Base-by-base conservation (phyloP, 2,888 invertebrate genomes). In the Lydus trimaculatus region DNA sequence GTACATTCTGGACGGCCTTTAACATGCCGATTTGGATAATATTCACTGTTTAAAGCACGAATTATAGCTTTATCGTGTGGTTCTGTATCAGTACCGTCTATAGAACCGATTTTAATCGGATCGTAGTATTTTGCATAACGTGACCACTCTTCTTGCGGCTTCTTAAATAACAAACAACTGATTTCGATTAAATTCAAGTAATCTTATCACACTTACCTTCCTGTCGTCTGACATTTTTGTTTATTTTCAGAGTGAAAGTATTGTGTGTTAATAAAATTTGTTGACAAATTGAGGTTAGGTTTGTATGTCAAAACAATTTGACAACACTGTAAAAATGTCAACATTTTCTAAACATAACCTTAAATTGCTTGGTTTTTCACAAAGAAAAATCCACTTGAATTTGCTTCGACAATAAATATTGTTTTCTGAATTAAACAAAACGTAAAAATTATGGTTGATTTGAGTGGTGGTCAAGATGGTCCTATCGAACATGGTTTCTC, bases 401-500 rank as follows among this genome's bases (percentile, higher is more conserved):
- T n/a, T n/a, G n/a, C n/a, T n/a, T n/a, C n/a, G n/a, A n/a, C n/a
- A n/a, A n/a, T n/a, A n/a, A n/a, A n/a, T n/a, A n/a, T n/a, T n/a
- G n/a, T n/a, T 28, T 28, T 4, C 4, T 28, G 28, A 28, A 28
- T 28, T 28, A 28, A 28, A 4, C 4, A 28, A 28, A 28, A 28
- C 28, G 28, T 28, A 3, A 28, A 2, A 28, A 56, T 4, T 67
- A 96, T 96, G 96, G 95, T 95, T 73, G 95, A 96, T 85, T 87
- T 95, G 80, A 91, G 93, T 71, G 93, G 92, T 25, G 91, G 92
- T 61, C 89, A 91, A 69, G 94, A 94, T 78, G 92, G 93, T 8
- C 94, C 93, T 0, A 89, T 94, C 80, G 94, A 95, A 84, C 94
- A 95, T 85, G 94, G 94, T 75, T 95, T 96, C 86, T 94, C 94